Base-by-base conservation (phyloP, 2,113 vertebrate genomes). In the Clarias batrachus region DNA sequence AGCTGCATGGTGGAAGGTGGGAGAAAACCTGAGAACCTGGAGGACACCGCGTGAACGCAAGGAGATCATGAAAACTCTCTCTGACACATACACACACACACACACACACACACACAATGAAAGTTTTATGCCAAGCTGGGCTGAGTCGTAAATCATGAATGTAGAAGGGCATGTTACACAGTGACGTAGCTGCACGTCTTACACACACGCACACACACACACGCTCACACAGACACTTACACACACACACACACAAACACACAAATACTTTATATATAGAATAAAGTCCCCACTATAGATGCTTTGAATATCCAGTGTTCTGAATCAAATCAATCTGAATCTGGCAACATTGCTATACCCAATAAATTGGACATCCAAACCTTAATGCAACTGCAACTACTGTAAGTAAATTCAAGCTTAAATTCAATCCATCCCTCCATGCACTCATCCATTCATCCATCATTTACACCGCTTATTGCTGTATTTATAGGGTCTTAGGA, bases 121-220 rank as follows among this genome's bases (percentile, higher is more conserved):
- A 92, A 92, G 56, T 90, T 89, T 91, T 85, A 93, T 90, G 90
- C 78, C 80, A 3, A 81, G 81, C 88, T 88, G 71, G 81, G 74
- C 41, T 59, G 11, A 25, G 84, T 82, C 56, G 83, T 91, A 83
- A 92, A 92, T 93, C 52, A 92, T 91, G 90, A 89, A 92, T 92
- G 86, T 88, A 90, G 87, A 89, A 88, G 87, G 87, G 73, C 25
- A 59, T 84, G 91, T 87, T 87, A 87, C 88, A 86, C 85, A 90
- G 70, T 88, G 63, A 90, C 86, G 85, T 80, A 83, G 79, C 14
- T 74, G 33, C 85, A 23, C 66, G 73, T 54, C 56, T 48, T 33
- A 79, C 13, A 1, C 87, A 80, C 73, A 83, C 57, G 65, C 16
- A 48, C 65, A 76, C 13, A 86, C 82, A 81, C 77, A 81, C 76